These are phyloP conservation scores for Cynodonichthys magdalenae DNA, from an alignment of 2,797 vertebrate genomes.

Conservation along the genomic window DNA sequence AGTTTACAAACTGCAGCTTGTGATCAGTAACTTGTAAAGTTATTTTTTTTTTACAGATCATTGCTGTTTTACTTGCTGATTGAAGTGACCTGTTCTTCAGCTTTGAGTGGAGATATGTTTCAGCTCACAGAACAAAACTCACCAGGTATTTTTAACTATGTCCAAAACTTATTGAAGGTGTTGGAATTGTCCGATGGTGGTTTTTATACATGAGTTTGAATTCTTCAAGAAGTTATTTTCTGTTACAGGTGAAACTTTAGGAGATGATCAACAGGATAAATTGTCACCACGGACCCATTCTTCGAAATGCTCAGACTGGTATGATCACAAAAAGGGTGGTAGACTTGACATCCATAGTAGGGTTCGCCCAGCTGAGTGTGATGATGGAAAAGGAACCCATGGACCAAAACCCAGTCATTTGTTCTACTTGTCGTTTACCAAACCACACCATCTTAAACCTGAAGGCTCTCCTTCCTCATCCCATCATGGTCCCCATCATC, in stretches of 20 bases:
- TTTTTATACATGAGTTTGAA: no score
- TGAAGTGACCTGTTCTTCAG: not conserved
- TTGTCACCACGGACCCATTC: not conserved
- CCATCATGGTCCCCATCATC: no score
- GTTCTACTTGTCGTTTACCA: no score
- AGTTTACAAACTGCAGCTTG: not conserved
- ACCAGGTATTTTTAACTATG: no score
- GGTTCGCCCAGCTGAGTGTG: not conserved
- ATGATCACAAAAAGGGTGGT: no score
- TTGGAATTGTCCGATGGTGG: no score
- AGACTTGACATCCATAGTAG: not conserved
- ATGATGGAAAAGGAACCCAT: not conserved
- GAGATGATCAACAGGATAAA: not conserved
- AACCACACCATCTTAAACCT: not conserved
- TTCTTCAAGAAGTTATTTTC: no score
- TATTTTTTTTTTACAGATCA: not conserved
- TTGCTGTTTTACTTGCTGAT: conserved; percentile 6
- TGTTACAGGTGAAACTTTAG: not conserved
- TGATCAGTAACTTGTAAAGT: not conserved
- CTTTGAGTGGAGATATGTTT: no score
- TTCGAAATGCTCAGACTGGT: no score
- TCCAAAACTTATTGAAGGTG: no score
- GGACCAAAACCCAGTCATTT: no score
- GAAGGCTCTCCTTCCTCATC: not conserved
- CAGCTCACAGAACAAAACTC: no score